phyloP scores from a whole-genome alignment of 1,140 invertebrate genomes.

The Drosophila willistoni region DNA sequence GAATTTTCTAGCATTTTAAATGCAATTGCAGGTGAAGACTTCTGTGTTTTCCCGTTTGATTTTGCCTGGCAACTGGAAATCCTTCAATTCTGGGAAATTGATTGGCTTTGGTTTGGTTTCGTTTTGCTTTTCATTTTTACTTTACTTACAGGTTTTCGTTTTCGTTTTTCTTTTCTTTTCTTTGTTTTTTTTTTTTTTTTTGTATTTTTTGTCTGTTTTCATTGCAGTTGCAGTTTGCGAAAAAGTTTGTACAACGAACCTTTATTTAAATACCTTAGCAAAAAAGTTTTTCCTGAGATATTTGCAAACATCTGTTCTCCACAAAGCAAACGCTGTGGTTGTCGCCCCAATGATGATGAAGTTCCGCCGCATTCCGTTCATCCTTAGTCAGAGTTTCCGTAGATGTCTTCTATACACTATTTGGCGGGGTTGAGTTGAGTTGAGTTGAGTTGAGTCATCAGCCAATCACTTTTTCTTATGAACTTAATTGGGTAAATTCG shows the following conservation, averaged over 20 bases:
- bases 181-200: too few species aligned
- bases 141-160: slow-evolving; percentile 28
- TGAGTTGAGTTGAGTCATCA: neutral
- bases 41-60: neutral
- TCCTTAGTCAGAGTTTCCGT: neutral
- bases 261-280: slow-evolving; percentile 77
- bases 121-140: slow-evolving; percentile 25
- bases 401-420: neutral
- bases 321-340: slow-evolving; percentile 12
- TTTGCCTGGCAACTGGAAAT: slow-evolving; percentile 6
- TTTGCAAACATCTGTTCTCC: slow-evolving; percentile 79
- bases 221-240: slow-evolving; percentile 32
- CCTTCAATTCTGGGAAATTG: slow-evolving; percentile 56
- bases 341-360: neutral
- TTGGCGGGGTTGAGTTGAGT: too few species aligned
- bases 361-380: slow-evolving; percentile 31
- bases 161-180: slow-evolving; percentile 11
- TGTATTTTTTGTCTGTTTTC: slow-evolving; percentile 11
- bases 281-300: slow-evolving; percentile 74
- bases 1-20: neutral
- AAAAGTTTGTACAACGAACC: slow-evolving; percentile 69
- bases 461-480: neutral
- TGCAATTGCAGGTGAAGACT: slow-evolving; percentile 8
- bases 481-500: slow-evolving; percentile 5
- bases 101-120: slow-evolving; percentile 57